Percentiles rank a stretch among this genome's conserved stretches.
These are phyloP conservation scores for Paramisgurnus dabryanus DNA, from an alignment of 2,113 vertebrate species.

Conservation along the genomic window DNA sequence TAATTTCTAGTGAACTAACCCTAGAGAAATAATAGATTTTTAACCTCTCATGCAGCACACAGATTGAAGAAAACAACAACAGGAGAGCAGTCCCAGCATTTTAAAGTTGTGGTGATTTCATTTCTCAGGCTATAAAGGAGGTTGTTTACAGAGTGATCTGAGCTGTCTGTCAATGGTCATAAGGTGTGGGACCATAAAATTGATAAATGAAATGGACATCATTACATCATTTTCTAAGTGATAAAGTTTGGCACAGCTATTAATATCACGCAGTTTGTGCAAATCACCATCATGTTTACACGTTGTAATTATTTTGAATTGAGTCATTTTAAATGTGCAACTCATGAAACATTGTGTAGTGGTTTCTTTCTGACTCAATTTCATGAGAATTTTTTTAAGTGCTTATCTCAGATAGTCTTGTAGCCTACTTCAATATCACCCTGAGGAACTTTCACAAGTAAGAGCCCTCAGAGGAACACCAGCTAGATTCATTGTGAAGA, in stretches of 20 bases:
- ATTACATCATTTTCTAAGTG: constrained; percentile 13
- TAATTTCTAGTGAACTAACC: no score
- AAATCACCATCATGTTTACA: no score
- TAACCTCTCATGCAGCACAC: no score
- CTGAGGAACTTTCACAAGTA: neutral
- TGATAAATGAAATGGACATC: constrained; percentile 55
- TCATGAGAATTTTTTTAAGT: neutral
- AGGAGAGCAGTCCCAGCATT: no score
- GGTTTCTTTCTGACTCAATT: neutral
- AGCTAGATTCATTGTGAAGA: constrained; percentile 16
- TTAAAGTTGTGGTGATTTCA: neutral
- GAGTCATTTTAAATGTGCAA: neutral
- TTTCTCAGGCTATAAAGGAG: constrained; percentile 17
- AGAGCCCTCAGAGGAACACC: neutral
- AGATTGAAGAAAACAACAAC: no score
- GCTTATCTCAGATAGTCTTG: neutral
- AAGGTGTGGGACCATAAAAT: constrained; percentile 54
- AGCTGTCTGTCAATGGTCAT: constrained; percentile 60
- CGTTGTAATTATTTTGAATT: no score
- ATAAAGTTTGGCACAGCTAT: no score
- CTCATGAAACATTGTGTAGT: neutral
- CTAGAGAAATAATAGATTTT: no score
- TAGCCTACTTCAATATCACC: neutral
- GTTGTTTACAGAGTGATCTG: constrained; percentile 53
- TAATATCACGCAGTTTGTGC: no score